phyloP scores from a whole-genome alignment of 64 coral and sea anemone genomes.

The Platygyra sinensis region DNA sequence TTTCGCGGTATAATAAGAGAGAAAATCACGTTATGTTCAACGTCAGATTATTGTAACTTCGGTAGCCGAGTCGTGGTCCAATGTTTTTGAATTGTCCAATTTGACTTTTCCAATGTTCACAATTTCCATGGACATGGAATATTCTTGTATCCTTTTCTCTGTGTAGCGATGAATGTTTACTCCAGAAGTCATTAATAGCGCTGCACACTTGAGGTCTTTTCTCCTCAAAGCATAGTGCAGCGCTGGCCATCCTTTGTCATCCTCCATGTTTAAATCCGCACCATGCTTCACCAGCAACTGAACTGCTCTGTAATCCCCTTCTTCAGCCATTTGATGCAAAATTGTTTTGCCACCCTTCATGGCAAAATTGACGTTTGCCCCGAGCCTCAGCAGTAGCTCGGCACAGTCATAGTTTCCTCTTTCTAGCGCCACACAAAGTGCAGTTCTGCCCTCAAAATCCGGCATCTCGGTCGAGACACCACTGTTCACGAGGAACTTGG shows the following conservation, averaged over 20 bases:
- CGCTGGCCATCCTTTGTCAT: constrained; percentile 60
- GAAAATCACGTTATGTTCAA: not conserved
- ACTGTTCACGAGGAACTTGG: constrained; percentile 44
- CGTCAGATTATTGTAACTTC: constrained; percentile 30
- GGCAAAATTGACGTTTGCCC: constrained; percentile 40
- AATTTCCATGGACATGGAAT: constrained; percentile 50
- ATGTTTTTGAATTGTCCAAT: constrained; percentile 16
- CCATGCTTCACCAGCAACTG: constrained; percentile 50
- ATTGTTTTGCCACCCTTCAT: constrained; percentile 43
- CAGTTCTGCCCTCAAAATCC: constrained; percentile 43
- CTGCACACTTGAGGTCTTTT: constrained; percentile 55
- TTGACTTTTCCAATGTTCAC: constrained; percentile 36
- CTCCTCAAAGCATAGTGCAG: constrained; percentile 58
- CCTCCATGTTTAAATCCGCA: constrained; percentile 42
- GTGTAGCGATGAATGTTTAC: constrained; percentile 49
- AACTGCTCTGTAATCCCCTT: constrained; percentile 45
- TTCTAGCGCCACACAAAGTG: constrained; percentile 52
- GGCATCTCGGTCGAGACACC: constrained; percentile 59
- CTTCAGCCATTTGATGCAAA: constrained; percentile 47
- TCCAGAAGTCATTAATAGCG: constrained; percentile 50
- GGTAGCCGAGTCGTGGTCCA: not conserved
- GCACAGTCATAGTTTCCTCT: constrained; percentile 57
- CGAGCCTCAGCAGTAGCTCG: constrained; percentile 39
- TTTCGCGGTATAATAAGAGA: no score
- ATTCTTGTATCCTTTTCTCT: constrained; percentile 59